Percentiles rank a stretch among this genome's conserved stretches.
Evolutionary conservation across 2,113 vertebrate genomes (phyloP).

Genomic region (Callospermophilus lateralis): DNA sequence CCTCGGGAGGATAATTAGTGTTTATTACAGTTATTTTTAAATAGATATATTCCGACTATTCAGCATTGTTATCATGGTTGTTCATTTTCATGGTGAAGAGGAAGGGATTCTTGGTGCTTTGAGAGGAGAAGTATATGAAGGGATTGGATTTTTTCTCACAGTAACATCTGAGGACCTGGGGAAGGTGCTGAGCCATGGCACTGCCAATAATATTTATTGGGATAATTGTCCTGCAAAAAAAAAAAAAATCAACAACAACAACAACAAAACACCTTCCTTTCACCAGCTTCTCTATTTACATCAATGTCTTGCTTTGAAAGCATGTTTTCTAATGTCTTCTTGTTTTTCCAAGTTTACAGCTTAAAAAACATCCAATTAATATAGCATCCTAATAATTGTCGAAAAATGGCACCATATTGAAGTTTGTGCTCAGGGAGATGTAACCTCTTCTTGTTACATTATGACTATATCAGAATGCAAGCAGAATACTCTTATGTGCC

Average conservation of each 20-base stretch:
- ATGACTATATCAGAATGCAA: neutral
- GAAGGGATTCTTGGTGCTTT: neutral
- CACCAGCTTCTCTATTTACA: neutral
- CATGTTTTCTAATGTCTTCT: neutral
- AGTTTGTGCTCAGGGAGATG: neutral
- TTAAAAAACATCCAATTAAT: neutral
- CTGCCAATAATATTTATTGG: accelerated
- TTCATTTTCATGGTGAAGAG: constrained; percentile 1
- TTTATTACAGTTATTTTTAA: constrained; percentile 72
- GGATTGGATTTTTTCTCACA: neutral
- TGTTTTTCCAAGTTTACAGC: neutral
- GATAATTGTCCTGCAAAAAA: neutral
- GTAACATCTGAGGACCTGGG: neutral
- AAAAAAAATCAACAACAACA: too few species aligned
- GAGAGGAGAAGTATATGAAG: neutral
- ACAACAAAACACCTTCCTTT: neutral
- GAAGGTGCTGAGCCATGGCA: accelerated
- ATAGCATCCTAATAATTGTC: neutral
- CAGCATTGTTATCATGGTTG: constrained; percentile 4
- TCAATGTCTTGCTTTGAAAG: neutral
- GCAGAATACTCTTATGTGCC: accelerated
- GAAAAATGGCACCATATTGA: neutral
- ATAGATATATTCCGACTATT: constrained; percentile 31
- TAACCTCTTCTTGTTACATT: neutral
- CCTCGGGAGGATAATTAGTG: constrained; percentile 50